Conservation (phyloP, 35 echinoderm and acorn worm genomes). For the Ophiothrix spiculata region DNA sequence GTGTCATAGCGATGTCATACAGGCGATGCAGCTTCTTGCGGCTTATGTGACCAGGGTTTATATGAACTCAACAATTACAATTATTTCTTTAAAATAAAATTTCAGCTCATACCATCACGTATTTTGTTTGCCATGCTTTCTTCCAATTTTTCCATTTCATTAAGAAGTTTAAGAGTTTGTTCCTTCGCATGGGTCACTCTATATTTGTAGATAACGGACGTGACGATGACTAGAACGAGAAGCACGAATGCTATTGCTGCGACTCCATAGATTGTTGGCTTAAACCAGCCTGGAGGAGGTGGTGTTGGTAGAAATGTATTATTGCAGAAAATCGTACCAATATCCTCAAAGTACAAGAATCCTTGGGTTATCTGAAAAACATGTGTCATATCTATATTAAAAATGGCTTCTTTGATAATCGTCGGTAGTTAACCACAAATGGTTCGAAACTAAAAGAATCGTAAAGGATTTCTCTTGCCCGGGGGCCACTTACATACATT, state of each 20-base stretch:
- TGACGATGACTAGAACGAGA: not conserved
- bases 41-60: too few species aligned
- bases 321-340: not conserved
- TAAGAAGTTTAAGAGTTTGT: not conserved
- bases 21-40: too few species aligned
- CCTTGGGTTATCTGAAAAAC: not conserved
- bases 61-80: too few species aligned
- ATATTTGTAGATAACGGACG: not conserved
- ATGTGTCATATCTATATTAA: too few species aligned
- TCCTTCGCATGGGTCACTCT: not conserved
- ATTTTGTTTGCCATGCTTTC: not conserved
- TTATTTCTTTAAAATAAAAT: too few species aligned
- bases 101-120: too few species aligned
- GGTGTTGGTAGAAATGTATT: not conserved
- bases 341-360: not conserved
- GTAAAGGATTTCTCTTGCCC: too few species aligned
- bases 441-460: too few species aligned
- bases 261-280: not conserved
- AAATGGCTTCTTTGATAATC: too few species aligned
- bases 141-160: conserved; percentile 5
- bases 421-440: too few species aligned
- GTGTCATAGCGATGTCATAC: too few species aligned
- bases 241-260: not conserved
- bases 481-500: too few species aligned
- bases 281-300: not conserved